Base-by-base conservation (phyloP, 1,140 invertebrate species). In the Chymomyza costata region DNA sequence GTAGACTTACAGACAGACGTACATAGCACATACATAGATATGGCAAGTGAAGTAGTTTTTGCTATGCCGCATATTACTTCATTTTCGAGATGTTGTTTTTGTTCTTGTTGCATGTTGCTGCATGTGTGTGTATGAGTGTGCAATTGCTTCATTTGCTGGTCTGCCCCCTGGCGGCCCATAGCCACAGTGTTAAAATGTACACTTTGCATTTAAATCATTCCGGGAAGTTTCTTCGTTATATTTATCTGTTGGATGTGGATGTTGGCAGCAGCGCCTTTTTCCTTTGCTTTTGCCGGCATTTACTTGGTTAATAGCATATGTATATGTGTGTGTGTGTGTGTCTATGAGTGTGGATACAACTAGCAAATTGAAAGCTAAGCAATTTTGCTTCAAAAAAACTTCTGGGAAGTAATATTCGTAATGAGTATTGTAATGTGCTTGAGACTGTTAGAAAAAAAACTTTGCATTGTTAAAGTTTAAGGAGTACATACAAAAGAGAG, bases 161-260 rank as follows among this genome's bases (percentile, higher is more conserved):
- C 35, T 50, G 43, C 40, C 40, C 54, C 49, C 50, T 57, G 54
- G 54, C 46, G 51, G 66, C 66, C 61, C n/a, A n/a, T n/a, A 64
- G 73, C 58, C 59, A 64, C 73, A n/a, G 73, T 66, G 71, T 67
- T 78, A 78, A 78, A 78, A 78, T 71, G 63, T 78, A 71, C 73
- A 80, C 73, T 78, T 80, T 80, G 67, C 73, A 78, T 78, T 80
- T 78, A 78, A 78, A 78, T 78, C 71, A 78, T 78, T 78, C 71
- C 67, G 66, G 71, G 73, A 78, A 78, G 58, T 78, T 49, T 65
- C 35, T 59, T 71, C 63, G 71, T 80, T 78, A 76, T 78, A 76
- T 78, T 78, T 78, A 78, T 78, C 51, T 76, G 69, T 52, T 73
- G 69, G n/a, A n/a, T n/a, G n/a, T n/a, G n/a, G n/a, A n/a, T n/a